Evolutionary conservation across 2,113 vertebrate genomes (phyloP).

Genomic region (Hypanus sabinus): DNA sequence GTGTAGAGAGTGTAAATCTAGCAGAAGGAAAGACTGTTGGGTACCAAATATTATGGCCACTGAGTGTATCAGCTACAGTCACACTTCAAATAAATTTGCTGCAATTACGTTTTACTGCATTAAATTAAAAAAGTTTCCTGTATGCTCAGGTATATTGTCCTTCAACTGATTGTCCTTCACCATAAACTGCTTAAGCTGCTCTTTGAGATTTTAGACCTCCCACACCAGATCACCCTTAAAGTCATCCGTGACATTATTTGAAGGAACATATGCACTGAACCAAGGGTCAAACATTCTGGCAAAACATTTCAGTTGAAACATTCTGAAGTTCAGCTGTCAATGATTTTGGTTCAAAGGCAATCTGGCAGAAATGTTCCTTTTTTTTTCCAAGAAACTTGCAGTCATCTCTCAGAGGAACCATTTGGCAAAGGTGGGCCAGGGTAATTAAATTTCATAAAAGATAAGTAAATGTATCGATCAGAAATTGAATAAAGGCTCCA

Average conservation of each 20-base stretch:
- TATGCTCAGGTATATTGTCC: background rate
- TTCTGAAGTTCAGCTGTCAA: constrained; percentile 18
- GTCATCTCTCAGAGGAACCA: constrained; percentile 12
- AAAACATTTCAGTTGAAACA: background rate
- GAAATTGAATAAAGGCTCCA: background rate
- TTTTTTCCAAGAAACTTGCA: background rate
- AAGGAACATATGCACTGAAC: background rate
- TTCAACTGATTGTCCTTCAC: background rate
- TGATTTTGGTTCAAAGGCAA: background rate
- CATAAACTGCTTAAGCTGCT: background rate
- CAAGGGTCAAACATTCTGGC: background rate
- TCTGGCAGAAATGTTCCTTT: background rate
- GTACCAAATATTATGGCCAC: too few species aligned
- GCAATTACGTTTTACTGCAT: background rate
- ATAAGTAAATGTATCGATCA: background rate
- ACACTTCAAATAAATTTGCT: background rate
- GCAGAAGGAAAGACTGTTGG: too few species aligned
- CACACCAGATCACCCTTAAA: background rate
- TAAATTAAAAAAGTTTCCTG: background rate
- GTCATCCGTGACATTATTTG: background rate
- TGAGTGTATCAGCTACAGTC: background rate
- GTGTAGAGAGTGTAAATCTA: too few species aligned
- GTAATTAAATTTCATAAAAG: background rate
- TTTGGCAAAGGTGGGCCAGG: background rate
- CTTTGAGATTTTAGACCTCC: constrained; percentile 4